phyloP scores from a whole-genome alignment of 2,888 invertebrate species.

The Hydriomena furcata region DNA sequence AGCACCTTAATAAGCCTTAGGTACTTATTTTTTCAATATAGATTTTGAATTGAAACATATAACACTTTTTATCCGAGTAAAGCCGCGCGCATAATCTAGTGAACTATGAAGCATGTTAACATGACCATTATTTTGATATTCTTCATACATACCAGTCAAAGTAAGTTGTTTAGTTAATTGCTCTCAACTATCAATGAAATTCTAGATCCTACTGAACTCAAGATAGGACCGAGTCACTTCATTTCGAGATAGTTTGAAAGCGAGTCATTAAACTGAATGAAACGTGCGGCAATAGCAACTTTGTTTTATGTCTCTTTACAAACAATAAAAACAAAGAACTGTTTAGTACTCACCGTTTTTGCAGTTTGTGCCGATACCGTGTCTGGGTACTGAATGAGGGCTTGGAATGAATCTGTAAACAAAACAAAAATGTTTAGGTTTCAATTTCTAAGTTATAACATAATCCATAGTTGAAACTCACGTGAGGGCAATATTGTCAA shows the following conservation, averaged over 20 bases:
- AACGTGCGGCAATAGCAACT: constrained; percentile 75
- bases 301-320: constrained; percentile 75
- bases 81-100: no score
- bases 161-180: no score
- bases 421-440: constrained; percentile 40
- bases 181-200: constrained; percentile 44
- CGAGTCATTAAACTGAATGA: constrained; percentile 76
- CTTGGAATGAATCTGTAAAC: constrained; percentile 96
- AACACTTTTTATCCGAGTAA: no score
- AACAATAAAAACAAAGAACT: constrained; percentile 74
- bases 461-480: no score
- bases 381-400: constrained; percentile 99
- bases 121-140: not conserved
- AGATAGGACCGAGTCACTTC: constrained; percentile 58
- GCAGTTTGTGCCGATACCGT: constrained; percentile 98
- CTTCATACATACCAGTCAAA: not conserved
- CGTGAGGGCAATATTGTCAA: no score
- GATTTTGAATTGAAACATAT: no score
- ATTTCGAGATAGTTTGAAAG: constrained; percentile 70
- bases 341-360: constrained; percentile 90
- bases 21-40: no score
- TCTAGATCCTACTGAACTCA: constrained; percentile 45
- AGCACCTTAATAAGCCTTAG: no score
- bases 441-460: constrained; percentile 13
- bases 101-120: not conserved